Percentiles rank a stretch among this genome's conserved stretches.
Evolutionary conservation across 2,113 vertebrate genomes (phyloP).

Genomic region (Apaloderma vittatum): DNA sequence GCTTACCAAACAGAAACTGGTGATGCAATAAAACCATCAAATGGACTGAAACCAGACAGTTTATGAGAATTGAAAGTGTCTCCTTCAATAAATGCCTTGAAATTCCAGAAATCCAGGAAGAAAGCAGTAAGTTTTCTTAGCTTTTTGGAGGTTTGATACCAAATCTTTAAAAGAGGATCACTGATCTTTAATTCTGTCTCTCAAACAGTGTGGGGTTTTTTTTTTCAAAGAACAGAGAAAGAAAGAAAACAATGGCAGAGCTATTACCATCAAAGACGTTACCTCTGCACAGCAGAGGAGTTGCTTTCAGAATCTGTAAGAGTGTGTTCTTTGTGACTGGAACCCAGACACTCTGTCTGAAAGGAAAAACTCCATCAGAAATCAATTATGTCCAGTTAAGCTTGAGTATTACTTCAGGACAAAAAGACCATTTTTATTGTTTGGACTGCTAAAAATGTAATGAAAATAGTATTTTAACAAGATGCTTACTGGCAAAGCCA

Average conservation of each 20-base stretch:
- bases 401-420: neutral
- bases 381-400: neutral
- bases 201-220: neutral
- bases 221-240: neutral
- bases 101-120: neutral
- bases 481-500: neutral
- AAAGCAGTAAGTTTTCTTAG: neutral
- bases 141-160: neutral
- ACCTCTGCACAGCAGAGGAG: neutral
- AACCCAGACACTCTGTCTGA: neutral
- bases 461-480: neutral
- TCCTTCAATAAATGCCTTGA: neutral
- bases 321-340: neutral
- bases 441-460: neutral
- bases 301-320: neutral
- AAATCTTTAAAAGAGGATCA: neutral
- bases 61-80: neutral
- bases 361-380: conserved; percentile 11
- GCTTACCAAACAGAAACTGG: neutral
- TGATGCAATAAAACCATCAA: neutral
- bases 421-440: neutral
- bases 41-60: neutral
- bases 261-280: neutral
- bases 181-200: neutral
- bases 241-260: neutral